Evolutionary conservation across 2,888 invertebrate genomes (phyloP).

Genomic region (Pinctada fucata): DNA sequence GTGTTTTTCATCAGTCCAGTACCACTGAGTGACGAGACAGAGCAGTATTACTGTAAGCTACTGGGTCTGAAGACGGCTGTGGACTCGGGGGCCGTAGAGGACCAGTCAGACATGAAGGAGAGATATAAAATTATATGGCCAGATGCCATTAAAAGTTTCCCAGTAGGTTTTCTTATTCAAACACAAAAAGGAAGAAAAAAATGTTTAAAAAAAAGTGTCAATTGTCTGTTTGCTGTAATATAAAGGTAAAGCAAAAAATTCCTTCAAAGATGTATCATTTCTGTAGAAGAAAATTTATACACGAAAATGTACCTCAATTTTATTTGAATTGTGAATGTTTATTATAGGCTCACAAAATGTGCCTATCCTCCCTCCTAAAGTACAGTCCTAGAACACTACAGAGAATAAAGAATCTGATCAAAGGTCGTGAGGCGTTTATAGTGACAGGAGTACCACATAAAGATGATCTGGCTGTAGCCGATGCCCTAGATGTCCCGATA

Average conservation of each 20-base stretch:
- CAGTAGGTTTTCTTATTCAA: constrained; percentile 63
- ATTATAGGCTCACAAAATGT: constrained; percentile 74
- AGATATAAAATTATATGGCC: constrained; percentile 76
- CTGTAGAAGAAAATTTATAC: too few species aligned
- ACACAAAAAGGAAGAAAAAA: too few species aligned
- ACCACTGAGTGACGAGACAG: constrained; percentile 75
- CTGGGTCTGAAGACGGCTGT: constrained; percentile 74
- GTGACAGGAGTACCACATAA: constrained; percentile 73
- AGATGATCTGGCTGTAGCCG: constrained; percentile 75
- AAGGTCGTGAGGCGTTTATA: constrained; percentile 75
- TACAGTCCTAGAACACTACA: constrained; percentile 75
- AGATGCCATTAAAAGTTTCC: constrained; percentile 76
- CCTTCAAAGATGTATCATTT: too few species aligned
- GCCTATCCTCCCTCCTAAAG: constrained; percentile 74
- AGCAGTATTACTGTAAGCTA: constrained; percentile 76
- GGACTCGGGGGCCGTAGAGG: constrained; percentile 72
- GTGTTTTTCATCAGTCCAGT: constrained; percentile 76
- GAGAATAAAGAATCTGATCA: constrained; percentile 73
- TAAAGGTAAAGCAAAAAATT: too few species aligned
- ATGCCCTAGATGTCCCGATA: constrained; percentile 73
- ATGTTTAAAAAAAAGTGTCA: too few species aligned
- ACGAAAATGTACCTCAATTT: too few species aligned
- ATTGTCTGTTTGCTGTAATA: too few species aligned
- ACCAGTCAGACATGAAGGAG: constrained; percentile 69
- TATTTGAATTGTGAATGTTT: too few species aligned